Evolutionary conservation across 2,797 vertebrate genomes (phyloP), one percentile per base, ranked within the genome.

Genomic region (Leptoclinus maculatus): DNA sequence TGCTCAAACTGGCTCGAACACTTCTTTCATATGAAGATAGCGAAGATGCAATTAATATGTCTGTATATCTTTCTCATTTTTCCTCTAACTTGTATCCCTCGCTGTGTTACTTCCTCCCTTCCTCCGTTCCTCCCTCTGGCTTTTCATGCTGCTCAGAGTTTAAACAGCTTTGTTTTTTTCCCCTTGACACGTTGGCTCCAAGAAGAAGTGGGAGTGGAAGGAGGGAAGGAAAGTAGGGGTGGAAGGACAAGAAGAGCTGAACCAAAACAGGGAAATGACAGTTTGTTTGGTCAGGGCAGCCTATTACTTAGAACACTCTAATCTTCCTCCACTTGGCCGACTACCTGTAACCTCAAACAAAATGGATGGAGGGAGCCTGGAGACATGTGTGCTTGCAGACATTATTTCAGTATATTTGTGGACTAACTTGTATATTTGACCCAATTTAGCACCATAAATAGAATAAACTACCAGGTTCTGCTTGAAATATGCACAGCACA

Each of bases 111-210:
- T 54, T 54, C 14, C 41, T 66, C 38, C 16, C 29, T 66, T n/a
- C 21, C 66, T 66, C 38, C 16, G 25, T 66, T n/a, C 21, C 66
- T 68, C 39, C 45, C 45, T 76, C 27, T 1, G 43, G 45, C 54
- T 32, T 58, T 80, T 74, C 34, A 17, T 69, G 57, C 67, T 66
- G 56, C 74, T 60, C 67, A 62, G 70, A 81, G 78, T 87, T 90
- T 83, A 38, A 83, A 85, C 85, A 85, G 87, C 82, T 87, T 88
- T 86, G 73, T 88, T 88, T 89, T 63, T 88, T 88, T 80, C 54
- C 71, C 21, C 62, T 78, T 91, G 92, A 90, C 93, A 94, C 88
- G 83, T 89, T 91, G 88, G 88, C 89, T 88, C 60, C 14, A 70
- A 68, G 63, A 84, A 70, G 71, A 80, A 73, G 76, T 79, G 71